These are phyloP conservation scores for Rotaria sp. DNA, from an alignment of 2,888 invertebrate genomes.

Conservation along the genomic window DNA sequence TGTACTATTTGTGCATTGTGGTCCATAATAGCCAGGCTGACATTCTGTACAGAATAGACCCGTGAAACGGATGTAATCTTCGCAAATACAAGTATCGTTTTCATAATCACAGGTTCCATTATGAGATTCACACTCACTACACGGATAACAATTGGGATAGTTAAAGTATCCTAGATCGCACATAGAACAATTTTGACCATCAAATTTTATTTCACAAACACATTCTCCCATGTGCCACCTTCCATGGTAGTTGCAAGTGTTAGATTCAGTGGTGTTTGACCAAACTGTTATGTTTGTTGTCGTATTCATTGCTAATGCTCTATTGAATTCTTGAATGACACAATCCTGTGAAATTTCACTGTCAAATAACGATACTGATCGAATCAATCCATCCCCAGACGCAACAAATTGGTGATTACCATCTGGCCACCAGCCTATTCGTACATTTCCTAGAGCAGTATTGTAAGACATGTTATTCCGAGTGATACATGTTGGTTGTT, in stretches of 20 bases:
- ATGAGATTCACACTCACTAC: not conserved
- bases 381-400: not conserved
- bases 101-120: not conserved
- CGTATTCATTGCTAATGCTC: too few species aligned
- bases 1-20: not conserved
- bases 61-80: not conserved
- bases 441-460: not conserved
- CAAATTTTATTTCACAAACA: not conserved
- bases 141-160: not conserved
- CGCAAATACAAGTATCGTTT: not conserved
- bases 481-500: not conserved
- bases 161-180: not conserved
- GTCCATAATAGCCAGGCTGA: not conserved
- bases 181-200: not conserved
- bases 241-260: too few species aligned
- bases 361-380: not conserved
- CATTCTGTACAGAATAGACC: not conserved
- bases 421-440: not conserved
- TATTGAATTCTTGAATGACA: not conserved
- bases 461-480: not conserved
- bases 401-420: not conserved
- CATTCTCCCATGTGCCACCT: not conserved
- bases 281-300: too few species aligned
- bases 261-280: too few species aligned
- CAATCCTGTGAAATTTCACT: not conserved